These are phyloP conservation scores for Eilema griseolum DNA, from an alignment of 2,888 invertebrate species.

Conservation along the genomic window DNA sequence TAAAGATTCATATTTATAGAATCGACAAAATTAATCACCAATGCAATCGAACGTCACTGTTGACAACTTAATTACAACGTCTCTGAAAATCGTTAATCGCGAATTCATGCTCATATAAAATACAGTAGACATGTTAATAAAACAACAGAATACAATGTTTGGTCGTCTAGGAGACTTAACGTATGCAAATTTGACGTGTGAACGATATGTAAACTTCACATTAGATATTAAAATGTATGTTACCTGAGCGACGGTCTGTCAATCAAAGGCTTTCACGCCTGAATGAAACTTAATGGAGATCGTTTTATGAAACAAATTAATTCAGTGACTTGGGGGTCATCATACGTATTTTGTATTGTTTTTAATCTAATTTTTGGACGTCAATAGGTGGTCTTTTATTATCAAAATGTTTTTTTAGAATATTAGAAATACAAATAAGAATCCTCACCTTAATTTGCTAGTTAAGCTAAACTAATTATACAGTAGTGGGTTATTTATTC, in stretches of 20 bases:
- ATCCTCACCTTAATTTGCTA: too few species aligned
- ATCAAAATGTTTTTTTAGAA: too few species aligned
- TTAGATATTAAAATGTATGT: slow-evolving; percentile 33
- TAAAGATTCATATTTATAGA: neutral
- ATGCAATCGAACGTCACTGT: neutral
- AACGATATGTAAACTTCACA: slow-evolving; percentile 23
- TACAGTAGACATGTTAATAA: slow-evolving; percentile 14
- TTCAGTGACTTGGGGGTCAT: slow-evolving; percentile 1
- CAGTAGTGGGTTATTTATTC: too few species aligned
- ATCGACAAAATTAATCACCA: neutral
- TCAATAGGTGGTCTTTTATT: neutral
- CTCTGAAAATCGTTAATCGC: neutral
- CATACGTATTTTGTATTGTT: neutral
- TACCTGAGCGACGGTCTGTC: slow-evolving; percentile 38
- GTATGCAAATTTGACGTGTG: slow-evolving; percentile 24
- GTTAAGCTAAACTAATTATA: too few species aligned
- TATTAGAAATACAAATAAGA: too few species aligned
- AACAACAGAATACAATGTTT: slow-evolving; percentile 26
- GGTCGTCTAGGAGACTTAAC: slow-evolving; percentile 23
- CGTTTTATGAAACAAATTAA: slow-evolving; percentile 5
- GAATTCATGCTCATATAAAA: neutral
- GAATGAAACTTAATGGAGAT: slow-evolving; percentile 19
- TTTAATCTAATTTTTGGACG: neutral
- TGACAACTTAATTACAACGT: too few species aligned
- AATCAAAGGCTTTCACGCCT: slow-evolving; percentile 35